Evolutionary conservation across 37 sponge, comb jelly and placozoan genomes (phyloP), one percentile per base, ranked within the genome.

Genomic region (Theonella swinhoei): DNA sequence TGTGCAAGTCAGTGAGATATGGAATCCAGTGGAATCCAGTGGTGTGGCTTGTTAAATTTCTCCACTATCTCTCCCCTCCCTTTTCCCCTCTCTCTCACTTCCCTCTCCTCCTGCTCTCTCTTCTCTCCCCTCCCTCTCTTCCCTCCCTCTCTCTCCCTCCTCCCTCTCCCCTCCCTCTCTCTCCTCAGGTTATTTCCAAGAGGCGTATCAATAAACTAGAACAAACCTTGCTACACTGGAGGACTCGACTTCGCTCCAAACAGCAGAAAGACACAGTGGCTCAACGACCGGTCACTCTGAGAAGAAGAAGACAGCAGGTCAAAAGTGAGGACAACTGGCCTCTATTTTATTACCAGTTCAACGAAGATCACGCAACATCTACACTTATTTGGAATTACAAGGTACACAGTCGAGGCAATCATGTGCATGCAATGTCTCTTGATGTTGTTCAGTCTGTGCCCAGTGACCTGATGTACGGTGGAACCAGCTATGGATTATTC

Each of bases 351-450:
- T 84, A 89, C 97, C 83, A 91, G 90, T 99, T 99, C 66, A 89
- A 90, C 75, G 77, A 93, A 43, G 99, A 99, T 65, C 99, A 99
- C 79, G 80, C 95, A 36, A 90, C 91, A 8, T 92, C 99, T 22
- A 71, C 90, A 0, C 92, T 99, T 3, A 99, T 99, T 43, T 99
- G 99, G 99, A 99, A 99, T 83, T 97, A 95, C 96, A 99, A 97
- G 83, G 83, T 83, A 31, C 4, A 5, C 4, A 8, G n/a, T 24
- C 19, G n/a, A n/a, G n/a, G n/a, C n/a, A n/a, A n/a, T n/a, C n/a
- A n/a, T n/a, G n/a, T n/a, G n/a, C n/a, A n/a, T n/a, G n/a, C n/a
- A n/a, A n/a, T n/a, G n/a, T n/a, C n/a, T n/a, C n/a, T n/a, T n/a
- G n/a, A n/a, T n/a, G n/a, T n/a, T n/a, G n/a, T n/a, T n/a, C n/a